These are phyloP conservation scores for Climacteris rufus DNA, from an alignment of 2,113 vertebrate species.

Conservation along the genomic window DNA sequence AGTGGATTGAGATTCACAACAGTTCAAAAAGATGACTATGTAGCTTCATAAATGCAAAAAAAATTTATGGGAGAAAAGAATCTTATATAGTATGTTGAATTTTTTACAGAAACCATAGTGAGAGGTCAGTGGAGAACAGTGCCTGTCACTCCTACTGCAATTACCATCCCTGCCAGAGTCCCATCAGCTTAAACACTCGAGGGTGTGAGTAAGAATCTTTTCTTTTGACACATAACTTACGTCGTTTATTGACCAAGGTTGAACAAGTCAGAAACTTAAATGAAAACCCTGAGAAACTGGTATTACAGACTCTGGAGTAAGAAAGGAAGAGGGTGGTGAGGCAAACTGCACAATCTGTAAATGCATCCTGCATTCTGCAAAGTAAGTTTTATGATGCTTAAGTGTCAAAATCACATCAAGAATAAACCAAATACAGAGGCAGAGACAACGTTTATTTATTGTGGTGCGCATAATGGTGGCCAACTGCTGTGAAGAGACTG, in stretches of 20 bases:
- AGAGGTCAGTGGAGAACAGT: not conserved
- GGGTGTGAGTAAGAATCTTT: not conserved
- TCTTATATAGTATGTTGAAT: fast-evolving
- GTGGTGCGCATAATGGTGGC: fast-evolving
- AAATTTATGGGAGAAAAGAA: not conserved
- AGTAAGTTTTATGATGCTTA: not conserved
- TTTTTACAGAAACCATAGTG: not conserved
- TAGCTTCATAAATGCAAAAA: not conserved
- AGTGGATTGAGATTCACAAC: not conserved
- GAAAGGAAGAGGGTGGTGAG: not conserved
- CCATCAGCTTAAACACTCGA: not conserved
- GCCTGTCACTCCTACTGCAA: not conserved
- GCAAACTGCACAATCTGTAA: not conserved
- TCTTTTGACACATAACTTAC: not conserved
- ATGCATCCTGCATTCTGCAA: not conserved
- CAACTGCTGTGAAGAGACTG: not conserved
- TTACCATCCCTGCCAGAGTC: not conserved
- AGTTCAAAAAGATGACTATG: not conserved
- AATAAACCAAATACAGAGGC: not conserved
- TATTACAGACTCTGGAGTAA: not conserved
- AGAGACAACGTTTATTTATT: not conserved
- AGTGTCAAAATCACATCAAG: not conserved
- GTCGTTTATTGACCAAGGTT: not conserved
- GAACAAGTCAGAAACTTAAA: not conserved
- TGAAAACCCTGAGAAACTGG: not conserved